Evolutionary conservation across 2,113 vertebrate species (phyloP).

Genomic region (Tenrec ecaudatus): DNA sequence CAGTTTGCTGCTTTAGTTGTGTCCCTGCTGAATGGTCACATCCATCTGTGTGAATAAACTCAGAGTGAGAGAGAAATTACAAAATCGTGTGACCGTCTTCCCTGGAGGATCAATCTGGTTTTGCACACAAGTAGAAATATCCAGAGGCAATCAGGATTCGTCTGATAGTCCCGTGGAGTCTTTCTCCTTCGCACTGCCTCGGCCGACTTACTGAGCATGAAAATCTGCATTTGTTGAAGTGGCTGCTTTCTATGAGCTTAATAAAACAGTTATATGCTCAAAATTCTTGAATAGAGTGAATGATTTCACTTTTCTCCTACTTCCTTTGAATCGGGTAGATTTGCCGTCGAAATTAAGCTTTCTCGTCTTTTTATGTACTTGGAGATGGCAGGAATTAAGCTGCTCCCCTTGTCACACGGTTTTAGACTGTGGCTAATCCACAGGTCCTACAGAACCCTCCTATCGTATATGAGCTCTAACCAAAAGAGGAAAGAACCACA

Average conservation of each 20-base stretch:
- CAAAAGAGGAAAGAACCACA: neutral
- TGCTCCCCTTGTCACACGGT: neutral
- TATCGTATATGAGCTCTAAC: neutral
- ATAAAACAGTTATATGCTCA: neutral
- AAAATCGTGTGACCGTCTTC: neutral
- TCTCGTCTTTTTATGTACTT: neutral
- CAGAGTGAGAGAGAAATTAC: neutral
- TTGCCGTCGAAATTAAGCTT: neutral
- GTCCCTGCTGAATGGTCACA: neutral
- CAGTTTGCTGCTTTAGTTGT: neutral
- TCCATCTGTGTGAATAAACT: neutral
- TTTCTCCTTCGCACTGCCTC: neutral
- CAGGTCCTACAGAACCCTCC: neutral
- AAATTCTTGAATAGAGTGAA: neutral
- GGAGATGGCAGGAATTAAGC: neutral
- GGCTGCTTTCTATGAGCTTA: neutral
- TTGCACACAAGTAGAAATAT: neutral
- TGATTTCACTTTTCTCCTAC: neutral
- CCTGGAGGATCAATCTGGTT: neutral
- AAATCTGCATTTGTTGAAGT: neutral
- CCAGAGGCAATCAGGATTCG: too few relatives aligned
- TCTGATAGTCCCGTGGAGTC: too few relatives aligned
- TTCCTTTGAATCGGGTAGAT: neutral
- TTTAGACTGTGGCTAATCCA: neutral
- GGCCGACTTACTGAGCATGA: neutral